phyloP scores from a whole-genome alignment of 2,113 vertebrate genomes.

The Poicephalus meyeri region DNA sequence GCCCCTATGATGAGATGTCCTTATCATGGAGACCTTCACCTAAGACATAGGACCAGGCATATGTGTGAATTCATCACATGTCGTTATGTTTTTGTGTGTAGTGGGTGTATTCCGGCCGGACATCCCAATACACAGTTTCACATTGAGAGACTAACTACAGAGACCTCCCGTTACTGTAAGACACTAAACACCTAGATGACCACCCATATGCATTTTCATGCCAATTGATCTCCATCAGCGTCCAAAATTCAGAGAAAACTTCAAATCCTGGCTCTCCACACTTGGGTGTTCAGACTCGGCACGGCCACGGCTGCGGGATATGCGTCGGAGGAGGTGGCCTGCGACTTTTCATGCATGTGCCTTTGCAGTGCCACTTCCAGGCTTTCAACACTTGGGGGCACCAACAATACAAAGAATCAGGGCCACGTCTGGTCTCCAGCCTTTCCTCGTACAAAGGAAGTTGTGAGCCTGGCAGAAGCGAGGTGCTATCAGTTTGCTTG shows the following conservation, averaged over 20 bases:
- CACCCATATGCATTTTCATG: not conserved
- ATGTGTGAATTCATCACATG: not conserved
- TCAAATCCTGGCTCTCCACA: not conserved
- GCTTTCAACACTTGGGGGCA: constrained; percentile 42
- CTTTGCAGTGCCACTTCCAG: not conserved
- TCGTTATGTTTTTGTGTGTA: not conserved
- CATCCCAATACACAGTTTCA: not conserved
- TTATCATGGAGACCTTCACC: not conserved
- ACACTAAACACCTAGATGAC: not conserved
- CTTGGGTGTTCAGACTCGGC: not conserved
- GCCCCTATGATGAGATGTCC: rapidly evolving
- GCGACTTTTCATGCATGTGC: rapidly evolving
- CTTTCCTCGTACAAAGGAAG: not conserved
- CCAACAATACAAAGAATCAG: constrained; percentile 37
- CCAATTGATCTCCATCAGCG: not conserved
- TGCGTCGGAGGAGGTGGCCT: rapidly evolving
- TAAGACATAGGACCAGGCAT: not conserved
- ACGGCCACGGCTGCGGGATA: not conserved
- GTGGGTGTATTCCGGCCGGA: not conserved
- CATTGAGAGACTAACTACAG: not conserved
- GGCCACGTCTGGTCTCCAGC: rapidly evolving
- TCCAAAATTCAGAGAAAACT: not conserved
- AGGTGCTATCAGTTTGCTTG: not conserved
- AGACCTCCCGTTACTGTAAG: not conserved
- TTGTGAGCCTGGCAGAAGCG: not conserved